Evolutionary conservation across 2,113 vertebrate species (phyloP), one percentile per base, ranked within the genome.

Genomic region (Amia ocellicauda): DNA sequence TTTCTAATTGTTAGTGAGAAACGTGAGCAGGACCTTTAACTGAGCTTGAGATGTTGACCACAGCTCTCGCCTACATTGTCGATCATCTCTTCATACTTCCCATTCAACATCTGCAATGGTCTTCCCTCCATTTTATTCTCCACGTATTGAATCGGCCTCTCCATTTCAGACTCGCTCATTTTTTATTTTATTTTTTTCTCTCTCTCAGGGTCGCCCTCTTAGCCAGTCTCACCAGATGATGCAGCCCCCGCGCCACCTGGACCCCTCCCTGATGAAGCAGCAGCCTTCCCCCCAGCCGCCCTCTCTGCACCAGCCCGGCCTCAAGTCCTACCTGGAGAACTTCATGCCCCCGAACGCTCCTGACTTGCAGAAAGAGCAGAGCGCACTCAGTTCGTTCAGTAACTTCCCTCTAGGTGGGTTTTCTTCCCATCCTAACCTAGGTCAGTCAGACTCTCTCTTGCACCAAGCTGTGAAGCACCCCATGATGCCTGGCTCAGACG

Each of bases 321-420:
- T 92, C 80, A 98, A 97, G 70, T 88, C 93, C 11, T 96, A 93
- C 85, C 80, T 94, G 42, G 96, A 98, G 66, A 94, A 84, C 70
- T 92, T 93, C 85, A 78, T 95, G 66, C 88, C 94, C 85, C 94
- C 93, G 53, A 63, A 89, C 73, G 80, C 89, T 77, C 82, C 91
- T 10, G 96, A 99, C 73, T 87, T 97, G 84, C 95, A 93, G 68
- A 98, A 97, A 89, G 96, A 95, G 80, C 85, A 92, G 1, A 84
- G 87, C 20, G 66, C 91, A 71, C 87, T 95, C 60, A 92, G 82
- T 57, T 88, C 95, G 56, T 98, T 93, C 88, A 91, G 88, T 88
- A 96, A 85, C 88, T 98, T 97, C 85, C 92, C 96, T 79, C 86
- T 97, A 92, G 95, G 96, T 96, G 68, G 22, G 89, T 90, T 29